Base-by-base conservation (phyloP, 2,797 vertebrate species). In the Notoglanidium macrostoma region DNA sequence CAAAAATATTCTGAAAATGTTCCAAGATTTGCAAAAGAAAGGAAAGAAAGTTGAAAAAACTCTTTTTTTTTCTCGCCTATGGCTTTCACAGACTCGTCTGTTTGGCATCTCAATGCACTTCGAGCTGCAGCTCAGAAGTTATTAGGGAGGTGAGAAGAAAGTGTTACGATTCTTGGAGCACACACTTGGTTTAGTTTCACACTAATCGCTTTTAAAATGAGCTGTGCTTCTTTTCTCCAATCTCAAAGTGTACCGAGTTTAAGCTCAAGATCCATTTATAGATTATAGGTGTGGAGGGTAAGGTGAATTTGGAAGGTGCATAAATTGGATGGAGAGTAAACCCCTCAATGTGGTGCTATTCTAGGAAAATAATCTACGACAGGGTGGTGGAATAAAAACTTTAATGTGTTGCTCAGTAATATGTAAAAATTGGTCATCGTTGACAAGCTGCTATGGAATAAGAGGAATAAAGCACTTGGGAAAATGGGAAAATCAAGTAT, bases 161-260 rank as follows among this genome's bases (percentile, higher is more conserved):
- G 51, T 59, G 35, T 85, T 85, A 85, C 17, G 84, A 74, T 67
- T 78, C 74, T 5, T 32, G 51, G 74, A 29, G 55, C 14, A 54
- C 73, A 70, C 65, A 80, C 21, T 35, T 80, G 85, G 54, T 80
- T 84, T 89, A 80, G 83, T 72, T 85, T 76, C 63, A 85, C 83
- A 76, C 83, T 89, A 88, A 90, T 86, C 85, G 87, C 76, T 83
- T 85, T 77, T 78, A 40, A 70, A 59, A 78, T 49, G 46, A 59
- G 40, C 83, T 85, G 84, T 21, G 51, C 70, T 81, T 55, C 76
- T 46, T 67, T 74, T 17, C 73, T 78, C 44, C 73, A 68, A 14
- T 74, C 49, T 35, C 35, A 55, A 44, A 80, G 44, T 29, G 49
- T 68, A 35, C 29, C 40, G n/a, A 57, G 61, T 85, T 85, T 70